A percentile compares a stretch with the other conserved stretches of the same genome.
Evolutionary conservation across 2,888 invertebrate genomes (phyloP).

Genomic region (Sinotaia quadrata): DNA sequence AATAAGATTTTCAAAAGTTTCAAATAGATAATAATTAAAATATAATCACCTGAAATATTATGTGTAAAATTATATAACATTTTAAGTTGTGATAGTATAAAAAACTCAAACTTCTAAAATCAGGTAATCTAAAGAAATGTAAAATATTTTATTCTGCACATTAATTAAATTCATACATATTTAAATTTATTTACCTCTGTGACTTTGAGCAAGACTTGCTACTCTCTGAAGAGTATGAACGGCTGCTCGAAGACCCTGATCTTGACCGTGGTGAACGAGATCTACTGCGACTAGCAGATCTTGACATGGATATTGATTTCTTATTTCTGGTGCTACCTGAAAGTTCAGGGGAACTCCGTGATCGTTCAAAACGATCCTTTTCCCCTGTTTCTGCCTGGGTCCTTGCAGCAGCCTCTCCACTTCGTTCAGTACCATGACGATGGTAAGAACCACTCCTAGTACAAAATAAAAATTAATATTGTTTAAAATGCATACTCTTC

Average conservation of each 20-base stretch:
- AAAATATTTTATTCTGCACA: too few species aligned
- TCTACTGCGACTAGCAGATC: constrained; percentile 52
- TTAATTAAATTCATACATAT: too few species aligned
- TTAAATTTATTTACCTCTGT: constrained; percentile 42
- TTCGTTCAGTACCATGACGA: constrained; percentile 10
- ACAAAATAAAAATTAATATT: constrained; percentile 2
- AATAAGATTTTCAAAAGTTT: too few species aligned
- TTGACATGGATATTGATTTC: constrained; percentile 51
- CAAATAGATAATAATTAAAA: too few species aligned
- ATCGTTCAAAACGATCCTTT: constrained; percentile 71
- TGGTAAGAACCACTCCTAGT: constrained; percentile 2
- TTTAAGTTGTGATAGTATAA: too few species aligned
- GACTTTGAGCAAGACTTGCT: constrained; percentile 71
- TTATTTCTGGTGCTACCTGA: constrained; percentile 23
- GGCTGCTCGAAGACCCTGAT: constrained; percentile 66
- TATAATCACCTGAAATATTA: too few species aligned
- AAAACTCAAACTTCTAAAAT: too few species aligned
- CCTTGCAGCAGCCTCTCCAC: constrained; percentile 7
- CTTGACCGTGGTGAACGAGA: constrained; percentile 61
- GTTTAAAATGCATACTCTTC: too few species aligned
- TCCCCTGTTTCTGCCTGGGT: constrained; percentile 30
- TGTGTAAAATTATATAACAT: too few species aligned
- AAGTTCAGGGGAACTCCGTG: constrained; percentile 42
- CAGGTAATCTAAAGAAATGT: too few species aligned
- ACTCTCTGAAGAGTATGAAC: constrained; percentile 69